Percentiles rank a stretch among this genome's conserved stretches.
These are phyloP conservation scores for Nycticebus coucang DNA, from an alignment of 2,113 vertebrate species.

Conservation along the genomic window DNA sequence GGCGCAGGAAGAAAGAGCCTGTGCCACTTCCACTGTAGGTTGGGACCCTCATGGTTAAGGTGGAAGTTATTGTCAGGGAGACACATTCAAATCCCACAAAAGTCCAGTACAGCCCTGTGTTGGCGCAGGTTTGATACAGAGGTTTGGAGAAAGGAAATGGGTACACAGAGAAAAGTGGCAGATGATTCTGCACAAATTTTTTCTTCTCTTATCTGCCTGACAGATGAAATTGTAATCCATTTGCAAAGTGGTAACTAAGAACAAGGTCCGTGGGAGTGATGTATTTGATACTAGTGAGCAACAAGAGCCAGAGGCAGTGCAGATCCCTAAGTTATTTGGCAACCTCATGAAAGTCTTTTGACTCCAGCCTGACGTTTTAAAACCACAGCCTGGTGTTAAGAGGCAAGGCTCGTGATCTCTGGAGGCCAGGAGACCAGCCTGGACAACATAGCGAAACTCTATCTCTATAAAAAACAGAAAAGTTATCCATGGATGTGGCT, in stretches of 20 bases:
- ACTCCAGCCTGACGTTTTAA: neutral
- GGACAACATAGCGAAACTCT: neutral
- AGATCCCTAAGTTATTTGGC: neutral
- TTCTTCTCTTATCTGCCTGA: neutral
- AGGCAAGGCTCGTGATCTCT: too few species aligned
- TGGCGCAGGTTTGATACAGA: neutral
- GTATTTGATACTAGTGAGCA: too few species aligned
- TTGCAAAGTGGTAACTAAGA: neutral
- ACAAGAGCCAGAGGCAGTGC: too few species aligned
- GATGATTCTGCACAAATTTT: neutral
- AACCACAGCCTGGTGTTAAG: neutral
- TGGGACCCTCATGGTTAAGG: neutral
- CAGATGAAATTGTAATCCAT: neutral
- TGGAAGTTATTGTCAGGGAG: accelerated
- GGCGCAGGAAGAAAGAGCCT: neutral
- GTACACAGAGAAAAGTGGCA: neutral
- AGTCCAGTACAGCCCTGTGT: accelerated
- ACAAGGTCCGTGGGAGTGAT: neutral
- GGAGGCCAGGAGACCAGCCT: neutral
- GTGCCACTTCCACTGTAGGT: neutral
- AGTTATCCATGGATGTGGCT: neutral
- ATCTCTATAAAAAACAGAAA: neutral
- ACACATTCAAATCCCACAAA: neutral
- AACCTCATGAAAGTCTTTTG: neutral
- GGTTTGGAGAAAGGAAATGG: neutral